Base-by-base conservation (phyloP, 2,797 vertebrate genomes). In the Anguilla pacifica region DNA sequence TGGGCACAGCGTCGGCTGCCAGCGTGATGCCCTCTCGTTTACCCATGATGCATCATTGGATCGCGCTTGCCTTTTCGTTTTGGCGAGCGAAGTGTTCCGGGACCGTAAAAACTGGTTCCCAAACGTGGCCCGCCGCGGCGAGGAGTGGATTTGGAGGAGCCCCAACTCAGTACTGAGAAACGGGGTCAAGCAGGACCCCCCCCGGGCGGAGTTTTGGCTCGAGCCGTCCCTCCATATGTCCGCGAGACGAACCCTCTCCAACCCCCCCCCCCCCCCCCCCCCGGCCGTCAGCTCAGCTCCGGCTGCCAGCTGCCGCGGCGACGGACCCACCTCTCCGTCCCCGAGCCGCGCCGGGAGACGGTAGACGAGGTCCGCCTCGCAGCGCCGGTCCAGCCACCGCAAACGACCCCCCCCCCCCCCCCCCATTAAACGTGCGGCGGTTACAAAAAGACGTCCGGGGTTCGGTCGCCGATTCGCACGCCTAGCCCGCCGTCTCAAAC, bases 201-300 rank as follows among this genome's bases (percentile, higher is more conserved):
- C 25, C 77, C 49, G 31, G 1, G 43, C 35, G 35, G 35, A 35
- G 35, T 35, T 81, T 49, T 46, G 77, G 39, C 39, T 49, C 0
- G 13, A 6, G 5, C 4, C 2, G 22, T 43, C 89, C 81, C 86
- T 91, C 85, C 86, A 88, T 84, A 83, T 89, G 86, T 89, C 86
- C 70, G 64, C 83, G 88, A 90, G 90, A 86, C 87, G 86, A 90
- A 91, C 91, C 92, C 89, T 88, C 88, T 88, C 89, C 86, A 94
- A 90, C n/a, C n/a, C n/a, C n/a, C n/a, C n/a, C n/a, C n/a, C n/a
- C n/a, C n/a, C n/a, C 86, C 81, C 81, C 92, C 90, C 35, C 35
- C 35, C 86, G 77, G 86, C 67, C 91, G 91, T 91, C 91, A 93
- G 91, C 88, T 90, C 84, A 91, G 88, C 82, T 89, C 89, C 87